Conservation (phyloP, 2,888 invertebrate genomes). For the Pristionchus exspectatus region DNA sequence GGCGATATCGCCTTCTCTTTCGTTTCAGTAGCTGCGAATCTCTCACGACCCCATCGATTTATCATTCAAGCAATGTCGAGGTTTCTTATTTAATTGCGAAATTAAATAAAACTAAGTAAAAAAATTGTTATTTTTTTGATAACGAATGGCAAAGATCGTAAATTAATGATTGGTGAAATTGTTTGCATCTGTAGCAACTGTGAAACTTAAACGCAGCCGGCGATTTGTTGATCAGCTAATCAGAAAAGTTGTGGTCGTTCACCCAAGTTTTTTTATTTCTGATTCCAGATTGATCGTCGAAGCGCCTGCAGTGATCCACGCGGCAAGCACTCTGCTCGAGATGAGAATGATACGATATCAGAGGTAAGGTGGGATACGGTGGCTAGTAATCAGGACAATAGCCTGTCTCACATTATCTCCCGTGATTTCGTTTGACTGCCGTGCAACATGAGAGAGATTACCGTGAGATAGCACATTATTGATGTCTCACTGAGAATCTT, state of each 20-base stretch:
- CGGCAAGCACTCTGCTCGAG: conserved; percentile 17
- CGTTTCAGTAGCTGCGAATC: background rate
- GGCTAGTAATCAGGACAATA: background rate
- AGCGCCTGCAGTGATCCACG: conserved; percentile 26
- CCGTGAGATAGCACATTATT: no score
- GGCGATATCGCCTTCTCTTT: conserved; percentile 23
- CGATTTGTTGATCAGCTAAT: background rate
- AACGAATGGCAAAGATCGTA: background rate
- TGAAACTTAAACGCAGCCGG: background rate
- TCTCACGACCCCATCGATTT: conserved; percentile 38
- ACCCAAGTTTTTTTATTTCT: background rate
- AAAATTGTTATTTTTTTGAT: background rate
- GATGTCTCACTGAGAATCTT: no score
- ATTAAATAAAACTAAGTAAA: background rate
- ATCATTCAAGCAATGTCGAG: conserved; percentile 38
- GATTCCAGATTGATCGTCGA: conserved; percentile 37
- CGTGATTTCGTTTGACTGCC: background rate
- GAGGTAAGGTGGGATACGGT: background rate
- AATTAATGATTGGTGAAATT: background rate
- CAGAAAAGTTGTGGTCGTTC: background rate
- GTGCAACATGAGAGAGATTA: no score
- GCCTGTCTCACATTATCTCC: background rate
- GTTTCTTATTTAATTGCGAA: background rate
- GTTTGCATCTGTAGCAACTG: background rate
- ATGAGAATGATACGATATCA: conserved; percentile 25